These are phyloP conservation scores for Mycetomoellerius zeteki DNA, from an alignment of 1,140 invertebrate species.

Conservation along the genomic window DNA sequence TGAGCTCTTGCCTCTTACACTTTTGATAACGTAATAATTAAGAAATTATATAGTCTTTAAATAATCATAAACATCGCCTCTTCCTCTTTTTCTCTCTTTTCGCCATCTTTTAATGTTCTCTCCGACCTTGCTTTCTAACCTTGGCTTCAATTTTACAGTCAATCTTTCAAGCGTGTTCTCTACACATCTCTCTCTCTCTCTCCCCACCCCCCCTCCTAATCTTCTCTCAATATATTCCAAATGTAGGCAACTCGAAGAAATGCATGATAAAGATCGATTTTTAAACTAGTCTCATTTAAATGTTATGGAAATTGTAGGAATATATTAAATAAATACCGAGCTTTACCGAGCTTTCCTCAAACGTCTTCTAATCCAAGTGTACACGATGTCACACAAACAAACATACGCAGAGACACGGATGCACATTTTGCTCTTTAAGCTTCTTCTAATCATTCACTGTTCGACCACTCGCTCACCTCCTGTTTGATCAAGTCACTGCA, in stretches of 20 bases:
- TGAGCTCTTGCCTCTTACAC: background rate
- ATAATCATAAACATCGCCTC: background rate
- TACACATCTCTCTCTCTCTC: no score
- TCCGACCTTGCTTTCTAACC: slow-evolving; percentile 11
- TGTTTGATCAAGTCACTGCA: slow-evolving; percentile 81
- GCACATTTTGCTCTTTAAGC: slow-evolving; percentile 26
- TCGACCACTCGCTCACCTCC: slow-evolving; percentile 80
- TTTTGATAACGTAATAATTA: slow-evolving; percentile 2
- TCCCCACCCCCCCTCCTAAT: no score
- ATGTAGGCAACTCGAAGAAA: background rate
- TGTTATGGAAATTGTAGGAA: background rate
- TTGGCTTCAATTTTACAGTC: slow-evolving; percentile 19
- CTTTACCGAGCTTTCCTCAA: slow-evolving; percentile 10
- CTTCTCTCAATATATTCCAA: slow-evolving; percentile 7
- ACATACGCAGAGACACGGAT: background rate
- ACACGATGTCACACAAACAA: slow-evolving; percentile 10
- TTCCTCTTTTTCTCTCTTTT: background rate
- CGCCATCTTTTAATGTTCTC: slow-evolving; percentile 4
- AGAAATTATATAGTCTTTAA: background rate
- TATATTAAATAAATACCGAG: background rate
- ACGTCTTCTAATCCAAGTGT: slow-evolving; percentile 12
- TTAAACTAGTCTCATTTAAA: background rate
- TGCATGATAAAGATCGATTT: background rate
- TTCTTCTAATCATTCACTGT: background rate
- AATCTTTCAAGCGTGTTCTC: background rate